Base-by-base conservation (phyloP, 1,140 invertebrate genomes). In the Ericerus pela region DNA sequence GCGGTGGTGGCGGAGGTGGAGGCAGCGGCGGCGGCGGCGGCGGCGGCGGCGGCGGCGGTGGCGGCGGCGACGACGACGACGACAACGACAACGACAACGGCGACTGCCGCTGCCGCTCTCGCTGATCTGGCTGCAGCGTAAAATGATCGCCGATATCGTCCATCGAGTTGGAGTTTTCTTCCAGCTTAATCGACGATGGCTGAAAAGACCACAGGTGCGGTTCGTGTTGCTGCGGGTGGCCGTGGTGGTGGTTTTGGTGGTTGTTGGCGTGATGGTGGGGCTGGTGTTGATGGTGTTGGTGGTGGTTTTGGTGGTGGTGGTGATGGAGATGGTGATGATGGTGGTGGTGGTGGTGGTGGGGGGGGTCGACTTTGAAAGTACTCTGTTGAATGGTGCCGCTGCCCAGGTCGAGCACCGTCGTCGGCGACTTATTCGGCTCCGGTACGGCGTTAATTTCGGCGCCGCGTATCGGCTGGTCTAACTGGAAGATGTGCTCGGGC, bases 401-500 rank as follows among this genome's bases (percentile, higher is more conserved):
- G 0, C 78, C 79, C 0, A 85, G 69, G 59, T 85, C 82, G 0
- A 83, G 72, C 16, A 86, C 71, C 0, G 80, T 82, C 0, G 81
- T 76, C 0, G 81, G 80, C 0, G 81, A 83, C 31, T 74, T 63
- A 75, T 73, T 4, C 75, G 61, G 0, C 18, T 76, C 33, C 22
- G 41, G 12, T 2, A 54, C 52, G 11, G 30, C 14, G 14, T 22
- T 20, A 2, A 51, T 26, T 18, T 58, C 56, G 11, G 41, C 51
- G 0, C 77, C 69, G 60, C 79, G 71, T n/a, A 84, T 71, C 0
- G 81, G 81, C 64, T 84, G 81, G 58, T 84, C 81, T 31, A 84
- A 63, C 65, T 84, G 81, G 63, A 85, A 85, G 47, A 85, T 82
- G 67, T 85, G 80, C 63, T 84, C 81, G 0, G 81, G 80, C 61